Conservation (phyloP, 2,888 invertebrate species). For the Pterostichus niger region DNA sequence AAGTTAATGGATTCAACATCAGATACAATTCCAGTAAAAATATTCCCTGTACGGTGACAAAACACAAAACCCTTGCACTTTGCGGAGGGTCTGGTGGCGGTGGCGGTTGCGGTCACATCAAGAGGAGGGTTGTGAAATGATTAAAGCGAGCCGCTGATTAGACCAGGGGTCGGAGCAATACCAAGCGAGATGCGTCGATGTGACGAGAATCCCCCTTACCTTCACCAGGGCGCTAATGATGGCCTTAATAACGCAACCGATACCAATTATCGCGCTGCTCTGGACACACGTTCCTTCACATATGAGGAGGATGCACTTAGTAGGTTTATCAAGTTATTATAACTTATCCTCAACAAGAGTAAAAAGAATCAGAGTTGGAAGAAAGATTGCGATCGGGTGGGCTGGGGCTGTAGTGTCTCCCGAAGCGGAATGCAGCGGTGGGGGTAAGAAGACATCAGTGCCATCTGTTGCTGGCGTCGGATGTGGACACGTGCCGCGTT, state of each 20-base stretch:
- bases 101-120: constrained; percentile 36
- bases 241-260: constrained; percentile 53
- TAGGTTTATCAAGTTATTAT: neutral
- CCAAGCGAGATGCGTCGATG: constrained; percentile 9
- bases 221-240: constrained; percentile 34
- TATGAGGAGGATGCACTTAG: too few species aligned
- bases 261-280: constrained; percentile 52
- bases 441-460: constrained; percentile 51
- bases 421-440: constrained; percentile 33
- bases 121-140: constrained; percentile 56
- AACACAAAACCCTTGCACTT: constrained; percentile 45
- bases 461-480: constrained; percentile 55
- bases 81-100: constrained; percentile 30
- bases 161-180: constrained; percentile 12
- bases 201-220: constrained; percentile 26
- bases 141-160: constrained; percentile 65
- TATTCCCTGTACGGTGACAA: neutral
- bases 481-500: constrained; percentile 57
- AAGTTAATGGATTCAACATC: constrained; percentile 39
- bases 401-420: constrained; percentile 39
- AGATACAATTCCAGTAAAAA: constrained; percentile 3
- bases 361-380: neutral
- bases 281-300: neutral
- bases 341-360: neutral
- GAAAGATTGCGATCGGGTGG: constrained; percentile 23